Evolutionary conservation across 1,140 invertebrate genomes (phyloP).

Genomic region (Hetaerina americana): DNA sequence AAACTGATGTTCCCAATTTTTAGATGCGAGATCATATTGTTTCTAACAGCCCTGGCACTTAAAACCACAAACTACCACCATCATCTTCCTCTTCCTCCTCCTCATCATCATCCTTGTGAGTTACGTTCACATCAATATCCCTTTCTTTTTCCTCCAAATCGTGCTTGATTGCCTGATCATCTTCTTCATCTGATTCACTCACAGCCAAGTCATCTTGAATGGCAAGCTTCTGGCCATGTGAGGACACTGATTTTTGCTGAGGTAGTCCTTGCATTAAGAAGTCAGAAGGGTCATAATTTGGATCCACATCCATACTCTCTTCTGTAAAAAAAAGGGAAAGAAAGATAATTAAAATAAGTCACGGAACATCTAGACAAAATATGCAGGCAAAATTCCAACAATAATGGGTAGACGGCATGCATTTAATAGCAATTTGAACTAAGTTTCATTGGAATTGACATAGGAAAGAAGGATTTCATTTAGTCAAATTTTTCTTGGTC

Average conservation of each 20-base stretch:
- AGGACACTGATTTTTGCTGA: slow-evolving; percentile 12
- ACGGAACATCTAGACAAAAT: too few relatives aligned
- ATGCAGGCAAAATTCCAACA: too few relatives aligned
- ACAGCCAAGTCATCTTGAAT: slow-evolving; percentile 13
- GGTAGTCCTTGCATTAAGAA: slow-evolving; percentile 50
- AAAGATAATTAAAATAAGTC: slow-evolving; percentile 7
- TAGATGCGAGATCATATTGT: too few relatives aligned
- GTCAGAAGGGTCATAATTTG: slow-evolving; percentile 76
- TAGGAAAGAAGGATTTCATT: too few relatives aligned
- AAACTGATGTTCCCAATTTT: too few relatives aligned
- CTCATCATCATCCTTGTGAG: slow-evolving; percentile 21
- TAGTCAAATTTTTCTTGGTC: too few relatives aligned
- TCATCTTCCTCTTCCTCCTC: slow-evolving; percentile 35
- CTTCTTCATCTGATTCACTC: slow-evolving; percentile 16
- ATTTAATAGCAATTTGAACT: too few relatives aligned
- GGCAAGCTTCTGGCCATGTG: slow-evolving; percentile 17
- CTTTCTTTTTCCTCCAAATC: slow-evolving; percentile 31
- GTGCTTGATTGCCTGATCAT: slow-evolving; percentile 24
- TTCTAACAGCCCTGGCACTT: background rate
- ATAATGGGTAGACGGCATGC: too few relatives aligned
- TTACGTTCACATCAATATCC: slow-evolving; percentile 29
- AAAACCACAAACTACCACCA: slow-evolving; percentile 27
- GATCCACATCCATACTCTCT: slow-evolving; percentile 65
- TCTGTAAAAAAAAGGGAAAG: slow-evolving; percentile 32
- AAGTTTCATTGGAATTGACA: too few relatives aligned